Conservation (phyloP, 37 sponge, comb jelly and placozoan genomes). For the Geodia barretti region DNA sequence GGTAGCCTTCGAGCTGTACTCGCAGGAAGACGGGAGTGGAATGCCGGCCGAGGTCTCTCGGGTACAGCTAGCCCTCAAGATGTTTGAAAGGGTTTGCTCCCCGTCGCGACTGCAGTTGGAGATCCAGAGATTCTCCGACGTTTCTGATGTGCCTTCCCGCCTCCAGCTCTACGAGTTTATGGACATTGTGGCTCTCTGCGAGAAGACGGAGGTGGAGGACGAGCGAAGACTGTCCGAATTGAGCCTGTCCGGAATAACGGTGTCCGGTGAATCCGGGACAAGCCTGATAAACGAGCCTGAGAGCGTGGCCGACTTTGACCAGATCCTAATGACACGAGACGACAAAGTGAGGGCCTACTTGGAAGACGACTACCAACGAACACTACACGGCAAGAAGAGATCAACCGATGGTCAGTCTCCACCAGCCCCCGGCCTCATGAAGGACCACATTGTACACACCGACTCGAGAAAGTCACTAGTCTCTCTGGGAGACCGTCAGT, state of each 20-base stretch:
- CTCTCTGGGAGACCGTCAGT: not conserved
- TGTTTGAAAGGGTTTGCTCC: conserved; percentile 41
- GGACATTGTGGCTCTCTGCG: conserved; percentile 31
- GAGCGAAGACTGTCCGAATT: conserved; percentile 1
- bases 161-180: conserved; percentile 71
- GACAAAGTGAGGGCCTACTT: conserved; percentile 29
- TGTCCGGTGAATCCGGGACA: not conserved
- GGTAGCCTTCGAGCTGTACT: conserved; percentile 47
- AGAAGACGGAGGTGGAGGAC: conserved; percentile 18
- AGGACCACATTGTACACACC: not conserved
- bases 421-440: not conserved
- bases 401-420: not conserved
- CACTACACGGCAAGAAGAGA: conserved; percentile 15
- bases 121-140: conserved; percentile 16
- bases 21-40: conserved; percentile 42
- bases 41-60: conserved; percentile 13
- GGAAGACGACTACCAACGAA: conserved; percentile 37
- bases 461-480: conserved; percentile 5
- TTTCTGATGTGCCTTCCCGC: conserved; percentile 24
- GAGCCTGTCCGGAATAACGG: not conserved
- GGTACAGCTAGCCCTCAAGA: conserved; percentile 46
- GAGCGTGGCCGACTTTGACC: conserved; percentile 28
- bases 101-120: conserved; percentile 28
- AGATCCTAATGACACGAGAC: conserved; percentile 35
- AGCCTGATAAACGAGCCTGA: conserved; percentile 1